phyloP scores from a whole-genome alignment of 2,113 vertebrate genomes.

The Cyrtonyx montezumae region DNA sequence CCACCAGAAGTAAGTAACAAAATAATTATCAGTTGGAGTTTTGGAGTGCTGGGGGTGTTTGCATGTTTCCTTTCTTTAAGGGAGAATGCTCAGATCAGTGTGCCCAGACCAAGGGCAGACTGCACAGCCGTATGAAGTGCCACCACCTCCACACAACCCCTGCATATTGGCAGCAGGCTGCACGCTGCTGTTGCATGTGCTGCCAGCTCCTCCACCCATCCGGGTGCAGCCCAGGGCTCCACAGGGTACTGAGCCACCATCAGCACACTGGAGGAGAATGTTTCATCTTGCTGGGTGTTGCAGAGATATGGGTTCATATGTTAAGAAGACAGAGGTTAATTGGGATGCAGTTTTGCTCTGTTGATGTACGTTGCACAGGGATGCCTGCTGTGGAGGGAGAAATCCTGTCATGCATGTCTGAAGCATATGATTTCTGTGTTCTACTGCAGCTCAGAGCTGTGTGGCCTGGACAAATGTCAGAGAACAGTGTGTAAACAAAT shows the following conservation, averaged over 20 bases:
- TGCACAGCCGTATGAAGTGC: fast-evolving
- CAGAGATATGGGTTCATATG: fast-evolving
- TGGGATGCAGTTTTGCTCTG: neutral
- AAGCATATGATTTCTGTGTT: neutral
- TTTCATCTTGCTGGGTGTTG: fast-evolving
- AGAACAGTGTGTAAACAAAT: conserved; percentile 8
- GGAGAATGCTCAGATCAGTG: fast-evolving
- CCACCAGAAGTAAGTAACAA: neutral
- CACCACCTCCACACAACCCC: fast-evolving
- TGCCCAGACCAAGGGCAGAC: neutral
- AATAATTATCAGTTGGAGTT: neutral
- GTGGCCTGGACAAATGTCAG: neutral
- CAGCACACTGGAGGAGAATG: neutral
- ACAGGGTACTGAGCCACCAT: fast-evolving
- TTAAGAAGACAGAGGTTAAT: fast-evolving
- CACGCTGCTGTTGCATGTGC: fast-evolving
- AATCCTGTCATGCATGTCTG: fast-evolving
- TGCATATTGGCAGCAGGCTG: fast-evolving
- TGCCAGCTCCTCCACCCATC: fast-evolving
- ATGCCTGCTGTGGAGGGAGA: fast-evolving
- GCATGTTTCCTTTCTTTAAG: neutral
- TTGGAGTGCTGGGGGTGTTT: neutral
- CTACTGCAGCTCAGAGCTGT: conserved; percentile 11
- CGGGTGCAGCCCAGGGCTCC: fast-evolving
- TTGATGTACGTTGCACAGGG: fast-evolving